phyloP scores from a whole-genome alignment of 2,888 invertebrate genomes.

The Eristalis pertinax region DNA sequence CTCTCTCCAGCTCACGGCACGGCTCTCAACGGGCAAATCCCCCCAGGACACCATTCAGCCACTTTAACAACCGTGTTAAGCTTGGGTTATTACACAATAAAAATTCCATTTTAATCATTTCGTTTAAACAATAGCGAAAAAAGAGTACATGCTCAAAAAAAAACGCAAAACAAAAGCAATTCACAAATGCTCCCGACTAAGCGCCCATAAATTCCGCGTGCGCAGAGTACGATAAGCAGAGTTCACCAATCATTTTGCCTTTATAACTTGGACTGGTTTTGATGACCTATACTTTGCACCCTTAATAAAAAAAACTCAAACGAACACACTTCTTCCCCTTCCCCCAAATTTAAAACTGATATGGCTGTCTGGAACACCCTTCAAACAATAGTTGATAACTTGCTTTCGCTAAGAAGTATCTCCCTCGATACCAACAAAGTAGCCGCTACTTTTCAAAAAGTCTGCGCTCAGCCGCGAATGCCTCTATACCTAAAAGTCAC shows the following conservation, averaged over 20 bases:
- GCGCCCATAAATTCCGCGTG: too few relatives aligned
- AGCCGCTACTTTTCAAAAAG: not conserved
- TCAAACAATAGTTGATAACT: too few relatives aligned
- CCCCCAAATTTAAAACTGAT: slow-evolving; percentile 11
- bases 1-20: not conserved
- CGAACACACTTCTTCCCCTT: too few relatives aligned
- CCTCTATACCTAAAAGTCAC: slow-evolving; percentile 2
- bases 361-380: not conserved
- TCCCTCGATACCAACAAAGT: not conserved
- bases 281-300: slow-evolving; percentile 24
- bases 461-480: not conserved
- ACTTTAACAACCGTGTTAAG: slow-evolving; percentile 52
- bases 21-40: not conserved
- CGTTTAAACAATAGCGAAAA: slow-evolving; percentile 39
- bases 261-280: slow-evolving; percentile 35
- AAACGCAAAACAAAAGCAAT: too few relatives aligned
- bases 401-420: too few relatives aligned
- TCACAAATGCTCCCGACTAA: too few relatives aligned
- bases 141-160: slow-evolving; percentile 17
- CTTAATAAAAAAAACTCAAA: not conserved
- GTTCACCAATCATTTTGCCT: slow-evolving; percentile 27
- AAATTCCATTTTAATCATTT: slow-evolving; percentile 58
- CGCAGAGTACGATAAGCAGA: too few relatives aligned
- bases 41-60: not conserved
- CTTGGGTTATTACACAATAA: slow-evolving; percentile 62